These are phyloP conservation scores for Drosophila mulleri DNA, from an alignment of 2,888 invertebrate genomes.

Conservation along the genomic window DNA sequence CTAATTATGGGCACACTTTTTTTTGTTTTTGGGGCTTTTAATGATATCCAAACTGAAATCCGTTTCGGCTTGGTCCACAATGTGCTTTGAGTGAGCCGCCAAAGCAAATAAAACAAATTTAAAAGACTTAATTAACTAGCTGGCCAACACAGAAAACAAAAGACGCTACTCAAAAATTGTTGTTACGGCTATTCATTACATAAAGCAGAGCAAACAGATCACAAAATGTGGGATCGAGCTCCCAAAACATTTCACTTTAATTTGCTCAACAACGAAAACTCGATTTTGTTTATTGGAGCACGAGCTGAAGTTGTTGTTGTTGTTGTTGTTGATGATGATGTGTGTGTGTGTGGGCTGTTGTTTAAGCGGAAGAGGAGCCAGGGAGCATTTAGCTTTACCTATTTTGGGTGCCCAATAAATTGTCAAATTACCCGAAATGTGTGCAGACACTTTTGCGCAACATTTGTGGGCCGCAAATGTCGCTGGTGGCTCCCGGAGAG, in stretches of 20 bases:
- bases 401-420: conserved; percentile 47
- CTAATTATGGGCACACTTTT: conserved; percentile 31
- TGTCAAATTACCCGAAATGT: conserved; percentile 45
- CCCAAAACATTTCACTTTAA: conserved; percentile 8
- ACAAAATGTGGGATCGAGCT: conserved; percentile 15
- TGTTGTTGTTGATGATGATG: background rate
- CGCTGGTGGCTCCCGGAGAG: conserved; percentile 19
- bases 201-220: conserved; percentile 47
- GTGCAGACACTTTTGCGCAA: conserved; percentile 60
- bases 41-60: conserved; percentile 12
- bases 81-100: conserved; percentile 14
- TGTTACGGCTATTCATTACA: conserved; percentile 56
- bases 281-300: conserved; percentile 30
- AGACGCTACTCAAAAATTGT: conserved; percentile 36
- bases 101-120: conserved; percentile 41
- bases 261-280: conserved; percentile 14
- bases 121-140: conserved; percentile 68
- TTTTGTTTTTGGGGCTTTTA: background rate
- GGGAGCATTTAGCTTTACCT: conserved; percentile 9
- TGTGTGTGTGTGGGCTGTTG: background rate
- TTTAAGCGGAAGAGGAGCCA: conserved; percentile 34
- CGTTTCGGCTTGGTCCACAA: conserved; percentile 9
- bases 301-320: conserved; percentile 14
- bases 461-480: conserved; percentile 60
- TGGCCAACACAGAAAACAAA: conserved; percentile 25